Base-by-base conservation (phyloP, 23 tunicate genomes). In the Pegea sp. region DNA sequence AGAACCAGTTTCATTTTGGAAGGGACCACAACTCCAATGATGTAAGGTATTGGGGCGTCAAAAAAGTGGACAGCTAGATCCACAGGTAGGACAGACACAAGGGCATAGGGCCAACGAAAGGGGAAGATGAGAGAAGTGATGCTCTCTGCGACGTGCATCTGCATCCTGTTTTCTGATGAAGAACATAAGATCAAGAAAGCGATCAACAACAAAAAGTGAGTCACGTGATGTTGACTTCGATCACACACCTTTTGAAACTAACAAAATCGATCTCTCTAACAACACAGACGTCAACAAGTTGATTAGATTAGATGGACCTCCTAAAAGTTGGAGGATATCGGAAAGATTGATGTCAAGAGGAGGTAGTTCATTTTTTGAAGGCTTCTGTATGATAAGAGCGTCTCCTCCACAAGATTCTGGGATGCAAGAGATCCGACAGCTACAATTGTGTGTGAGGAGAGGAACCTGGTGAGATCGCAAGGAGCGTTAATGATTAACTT, bases 11-110 rank as follows among this genome's bases (percentile, higher is more conserved):
- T 77, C 25, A 71, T 65, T 1, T 74, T 53, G 20, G 56, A 44
- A 1, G 30, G 26, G 7, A 64, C 56, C 22, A 57, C 44, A n/a
- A 90, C 78, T 0, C 98, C 90, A 32, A 90, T 90, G 0, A 90
- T 55, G 53, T 90, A 90, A 0, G 98, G 91, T 1, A 77, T 71
- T 4, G 98, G 98, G 21, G 98, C 98, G 34, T 90, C 98, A 24
- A 90, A 48, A 50, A 70, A 77, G 38, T 68, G 73, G 18, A 43
- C 21, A 19, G 90, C 91, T n/a, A 61, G 54, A 23, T 73, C 61
- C 38, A 49, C 64, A 20, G 91, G 91, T 4, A 90, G 51, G 32
- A 90, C 70, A 8, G 98, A 59, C 3, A 63, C 80, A 25, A 62
- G 57, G 5, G 81, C 58, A 34, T 71, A 69, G 32, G 65, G 89